A percentile compares a stretch with the other conserved stretches of the same genome.
phyloP scores from a whole-genome alignment of 23 tunicate species.

The Diplosoma virens region DNA sequence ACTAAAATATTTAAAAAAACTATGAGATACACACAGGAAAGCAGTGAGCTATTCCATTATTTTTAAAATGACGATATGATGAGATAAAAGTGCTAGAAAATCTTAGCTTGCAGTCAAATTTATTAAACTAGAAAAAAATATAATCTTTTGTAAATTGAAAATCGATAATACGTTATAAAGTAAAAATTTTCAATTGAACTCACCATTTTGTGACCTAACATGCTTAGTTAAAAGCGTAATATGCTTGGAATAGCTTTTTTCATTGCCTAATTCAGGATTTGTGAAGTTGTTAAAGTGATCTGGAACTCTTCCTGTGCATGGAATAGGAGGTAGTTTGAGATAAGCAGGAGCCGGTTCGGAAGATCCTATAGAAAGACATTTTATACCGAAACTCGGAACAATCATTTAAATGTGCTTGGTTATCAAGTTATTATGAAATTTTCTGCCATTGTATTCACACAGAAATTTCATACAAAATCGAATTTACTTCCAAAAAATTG shows the following conservation, averaged over 20 bases:
- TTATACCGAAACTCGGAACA: background rate
- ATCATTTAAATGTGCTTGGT: no score
- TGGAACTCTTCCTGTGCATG: slow-evolving; percentile 71
- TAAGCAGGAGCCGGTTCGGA: slow-evolving; percentile 44
- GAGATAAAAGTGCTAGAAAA: no score
- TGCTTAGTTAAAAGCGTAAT: slow-evolving; percentile 77
- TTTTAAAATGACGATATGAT: no score
- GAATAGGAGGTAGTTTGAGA: slow-evolving; percentile 51
- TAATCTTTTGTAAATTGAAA: background rate
- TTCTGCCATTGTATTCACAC: no score
- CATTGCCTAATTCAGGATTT: slow-evolving; percentile 75
- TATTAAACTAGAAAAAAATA: no score
- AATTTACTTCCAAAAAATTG: no score
- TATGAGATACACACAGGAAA: no score
- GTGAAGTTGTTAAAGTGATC: slow-evolving; percentile 79
- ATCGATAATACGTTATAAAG: background rate
- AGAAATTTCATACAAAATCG: no score
- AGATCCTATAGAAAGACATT: slow-evolving; percentile 37
- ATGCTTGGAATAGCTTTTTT: slow-evolving; percentile 79
- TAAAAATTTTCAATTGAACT: slow-evolving; percentile 3
- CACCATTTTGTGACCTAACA: slow-evolving; percentile 61
- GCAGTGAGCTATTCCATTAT: no score
- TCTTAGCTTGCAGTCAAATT: no score
- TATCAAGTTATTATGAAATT: no score
- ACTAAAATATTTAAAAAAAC: no score